A percentile compares a stretch with the other conserved stretches of the same genome.
phyloP scores from a whole-genome alignment of 2,888 invertebrate species.

The Ephialtes manifestator region DNA sequence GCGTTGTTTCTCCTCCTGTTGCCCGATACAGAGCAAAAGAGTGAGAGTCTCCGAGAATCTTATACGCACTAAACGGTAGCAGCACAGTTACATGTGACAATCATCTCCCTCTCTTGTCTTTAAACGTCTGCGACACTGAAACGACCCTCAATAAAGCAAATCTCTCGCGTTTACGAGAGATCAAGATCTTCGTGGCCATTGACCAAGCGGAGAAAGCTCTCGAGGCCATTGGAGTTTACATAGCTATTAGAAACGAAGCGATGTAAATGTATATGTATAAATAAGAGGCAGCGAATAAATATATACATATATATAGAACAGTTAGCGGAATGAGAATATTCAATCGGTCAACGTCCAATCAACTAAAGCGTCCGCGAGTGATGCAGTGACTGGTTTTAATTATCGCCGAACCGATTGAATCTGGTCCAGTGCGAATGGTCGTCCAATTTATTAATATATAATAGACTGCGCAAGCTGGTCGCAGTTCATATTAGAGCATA shows the following conservation, averaged over 20 bases:
- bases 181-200: conserved; percentile 29
- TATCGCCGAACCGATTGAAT: conserved; percentile 36
- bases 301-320: not conserved
- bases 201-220: conserved; percentile 12
- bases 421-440: conserved; percentile 22
- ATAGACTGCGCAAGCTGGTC: not conserved
- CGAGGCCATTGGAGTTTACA: conserved; percentile 2
- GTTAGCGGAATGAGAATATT: conserved; percentile 1
- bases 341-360: conserved; percentile 41
- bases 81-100: not conserved
- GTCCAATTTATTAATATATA: conserved; percentile 14
- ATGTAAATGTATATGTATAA: conserved; percentile 6
- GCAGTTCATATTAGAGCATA: not conserved
- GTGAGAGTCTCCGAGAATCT: not conserved
- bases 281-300: too few species aligned
- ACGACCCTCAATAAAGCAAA: conserved; percentile 19
- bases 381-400: conserved; percentile 33
- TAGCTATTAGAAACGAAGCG: not conserved
- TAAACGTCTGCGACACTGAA: not conserved
- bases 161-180: conserved; percentile 23
- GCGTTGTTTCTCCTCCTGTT: conserved; percentile 59
- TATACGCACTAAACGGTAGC: not conserved
- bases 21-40: not conserved
- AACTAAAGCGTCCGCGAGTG: not conserved
- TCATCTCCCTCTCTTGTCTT: not conserved